Evolutionary conservation across 2,888 invertebrate species (phyloP).

Genomic region (Cryptus armator): DNA sequence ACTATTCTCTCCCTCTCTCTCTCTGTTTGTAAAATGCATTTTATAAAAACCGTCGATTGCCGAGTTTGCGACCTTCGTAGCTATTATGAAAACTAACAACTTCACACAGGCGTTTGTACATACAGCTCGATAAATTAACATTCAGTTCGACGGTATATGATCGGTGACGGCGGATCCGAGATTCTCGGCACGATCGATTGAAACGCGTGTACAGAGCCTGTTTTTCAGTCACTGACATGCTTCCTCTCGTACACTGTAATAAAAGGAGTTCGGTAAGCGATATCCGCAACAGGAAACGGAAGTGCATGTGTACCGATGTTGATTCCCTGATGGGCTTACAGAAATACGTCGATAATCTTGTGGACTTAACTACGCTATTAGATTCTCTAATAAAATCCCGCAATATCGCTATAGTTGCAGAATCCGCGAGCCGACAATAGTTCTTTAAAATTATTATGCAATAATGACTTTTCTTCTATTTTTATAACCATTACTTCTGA

Average conservation of each 20-base stretch:
- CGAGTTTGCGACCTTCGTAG: background rate
- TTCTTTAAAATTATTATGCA: too few species aligned
- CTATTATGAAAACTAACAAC: background rate
- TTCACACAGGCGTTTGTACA: background rate
- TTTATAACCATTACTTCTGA: too few species aligned
- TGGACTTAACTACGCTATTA: background rate
- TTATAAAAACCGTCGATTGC: background rate
- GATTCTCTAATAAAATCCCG: too few species aligned
- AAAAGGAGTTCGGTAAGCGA: constrained; percentile 36
- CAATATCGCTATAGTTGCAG: too few species aligned
- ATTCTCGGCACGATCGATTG: constrained; percentile 34
- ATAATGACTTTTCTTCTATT: too few species aligned
- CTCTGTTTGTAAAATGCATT: background rate
- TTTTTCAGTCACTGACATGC: constrained; percentile 13
- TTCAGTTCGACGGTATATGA: constrained; percentile 4
- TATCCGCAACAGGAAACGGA: constrained; percentile 37
- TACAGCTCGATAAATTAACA: constrained; percentile 1
- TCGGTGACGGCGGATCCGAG: background rate
- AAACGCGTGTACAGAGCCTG: constrained; percentile 36
- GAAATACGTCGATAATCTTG: background rate
- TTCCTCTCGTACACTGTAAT: constrained; percentile 23
- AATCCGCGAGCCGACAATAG: too few species aligned
- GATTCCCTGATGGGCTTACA: constrained; percentile 18
- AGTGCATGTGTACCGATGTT: constrained; percentile 12
- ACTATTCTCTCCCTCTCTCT: background rate